Conservation (phyloP, 2,113 vertebrate species). For the Varanus komodoensis region DNA sequence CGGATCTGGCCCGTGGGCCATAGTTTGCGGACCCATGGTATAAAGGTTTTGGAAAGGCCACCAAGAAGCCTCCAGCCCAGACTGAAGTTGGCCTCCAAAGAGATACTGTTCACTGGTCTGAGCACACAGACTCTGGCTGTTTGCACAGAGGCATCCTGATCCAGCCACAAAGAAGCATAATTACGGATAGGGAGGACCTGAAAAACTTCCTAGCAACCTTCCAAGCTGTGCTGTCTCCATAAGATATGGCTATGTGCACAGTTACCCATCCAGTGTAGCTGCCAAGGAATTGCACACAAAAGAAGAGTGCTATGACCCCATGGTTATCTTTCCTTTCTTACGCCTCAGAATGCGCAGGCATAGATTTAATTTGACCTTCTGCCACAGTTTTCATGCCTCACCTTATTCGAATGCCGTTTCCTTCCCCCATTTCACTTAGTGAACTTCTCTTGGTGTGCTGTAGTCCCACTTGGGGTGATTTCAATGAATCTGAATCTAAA, state of each 20-base stretch:
- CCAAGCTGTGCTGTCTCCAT: not conserved
- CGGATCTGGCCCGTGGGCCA: no score
- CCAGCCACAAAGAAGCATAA: not conserved
- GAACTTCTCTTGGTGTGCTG: not conserved
- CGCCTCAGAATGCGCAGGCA: not conserved
- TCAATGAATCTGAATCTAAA: not conserved
- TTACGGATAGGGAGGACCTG: not conserved
- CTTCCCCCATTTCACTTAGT: not conserved
- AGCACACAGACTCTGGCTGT: not conserved
- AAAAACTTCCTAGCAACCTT: not conserved
- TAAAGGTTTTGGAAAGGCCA: not conserved
- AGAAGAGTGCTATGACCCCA: not conserved
- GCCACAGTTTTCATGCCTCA: not conserved
- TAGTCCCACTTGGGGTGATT: not conserved
- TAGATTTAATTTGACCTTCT: not conserved
- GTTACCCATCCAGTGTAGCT: not conserved
- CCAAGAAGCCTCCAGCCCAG: not conserved
- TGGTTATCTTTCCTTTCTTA: no score
- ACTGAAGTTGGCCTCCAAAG: not conserved
- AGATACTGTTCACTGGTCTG: not conserved
- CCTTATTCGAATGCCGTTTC: not conserved
- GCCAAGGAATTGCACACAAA: not conserved
- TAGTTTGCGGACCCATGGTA: no score
- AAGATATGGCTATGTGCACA: not conserved
- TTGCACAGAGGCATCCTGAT: not conserved